Percentiles rank a stretch among this genome's conserved stretches.
Evolutionary conservation across 2,113 vertebrate genomes (phyloP).

Genomic region (Ptyas mucosa): DNA sequence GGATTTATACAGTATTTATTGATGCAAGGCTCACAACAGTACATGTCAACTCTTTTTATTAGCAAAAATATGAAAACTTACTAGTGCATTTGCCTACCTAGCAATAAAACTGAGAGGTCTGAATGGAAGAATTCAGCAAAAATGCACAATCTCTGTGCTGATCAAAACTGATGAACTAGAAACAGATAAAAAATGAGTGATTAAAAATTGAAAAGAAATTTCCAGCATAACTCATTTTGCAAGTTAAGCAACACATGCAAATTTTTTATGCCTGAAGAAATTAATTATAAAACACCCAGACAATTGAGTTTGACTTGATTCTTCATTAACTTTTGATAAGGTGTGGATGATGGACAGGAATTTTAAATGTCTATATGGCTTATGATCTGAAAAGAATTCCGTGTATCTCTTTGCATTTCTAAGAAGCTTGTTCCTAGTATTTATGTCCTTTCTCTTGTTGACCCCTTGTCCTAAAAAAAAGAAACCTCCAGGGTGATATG

Average conservation of each 20-base stretch:
- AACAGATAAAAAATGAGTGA: constrained; percentile 16
- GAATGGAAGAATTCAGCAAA: not conserved
- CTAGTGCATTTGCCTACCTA: not conserved
- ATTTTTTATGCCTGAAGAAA: constrained; percentile 19
- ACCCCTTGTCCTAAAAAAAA: not conserved
- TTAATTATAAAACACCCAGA: constrained; percentile 26
- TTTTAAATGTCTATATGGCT: not conserved
- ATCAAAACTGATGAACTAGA: constrained; percentile 6
- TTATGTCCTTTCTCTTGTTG: not conserved
- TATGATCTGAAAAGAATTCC: not conserved
- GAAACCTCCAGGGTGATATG: not conserved
- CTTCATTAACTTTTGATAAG: constrained; percentile 30
- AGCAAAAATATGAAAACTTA: not conserved
- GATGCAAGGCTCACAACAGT: not conserved
- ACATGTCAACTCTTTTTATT: not conserved
- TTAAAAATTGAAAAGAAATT: constrained; percentile 29
- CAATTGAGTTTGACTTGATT: constrained; percentile 13
- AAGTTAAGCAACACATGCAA: constrained; percentile 25
- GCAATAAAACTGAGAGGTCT: not conserved
- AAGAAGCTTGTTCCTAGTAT: not conserved
- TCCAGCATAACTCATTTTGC: constrained; percentile 10
- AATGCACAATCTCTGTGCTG: not conserved
- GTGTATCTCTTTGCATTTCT: not conserved
- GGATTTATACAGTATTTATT: not conserved
- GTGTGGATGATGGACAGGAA: constrained; percentile 9